Evolutionary conservation across 2,113 vertebrate genomes (phyloP), one percentile per base, ranked within the genome.

Genomic region (Sylvietta virens): DNA sequence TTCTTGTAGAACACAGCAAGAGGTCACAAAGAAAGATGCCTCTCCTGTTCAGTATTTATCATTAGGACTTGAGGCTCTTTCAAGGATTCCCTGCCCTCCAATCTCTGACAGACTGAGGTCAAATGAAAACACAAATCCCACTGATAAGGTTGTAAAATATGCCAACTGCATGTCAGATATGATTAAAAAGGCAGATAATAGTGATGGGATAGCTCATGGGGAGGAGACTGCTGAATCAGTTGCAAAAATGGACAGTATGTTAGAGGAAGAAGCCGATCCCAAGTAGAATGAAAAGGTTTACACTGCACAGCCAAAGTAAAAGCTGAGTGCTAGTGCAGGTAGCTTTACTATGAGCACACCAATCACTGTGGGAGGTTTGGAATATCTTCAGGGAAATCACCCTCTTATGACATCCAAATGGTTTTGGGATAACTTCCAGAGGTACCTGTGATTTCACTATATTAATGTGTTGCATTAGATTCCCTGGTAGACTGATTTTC

Each of bases 131-230:
- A 92, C 69, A 92, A 80, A 90, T 95, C 53, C 93, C 12, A 8
- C 66, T 35, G 79, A 84, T 90, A 88, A 92, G 58, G 62, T 56
- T 96, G 79, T 71, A 81, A 94, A 96, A 84, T 82, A 91, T 54
- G 47, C 44, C 90, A 94, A 23, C 35, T 88, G 86, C 92, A 64
- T 60, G 82, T 80, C 73, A 87, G 85, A 76, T 74, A 23, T 27
- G 45, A 94, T 92, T 92, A 84, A 88, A 72, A 80, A 72, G 45
- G 72, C 76, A 88, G 84, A 88, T 66, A 92, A 94, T 31, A 50
- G 24, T 40, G 65, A 86, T 70, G 30, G 76, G 61, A 82, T 69
- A 72, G 35, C 50, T 90, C 86, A 56, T 13, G 57, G 74, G 80
- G 53, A 94, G 42, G 74, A 85, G 67, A 60, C 48, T 90, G 76